Base-by-base conservation (phyloP, 2,888 invertebrate genomes). In the Zaprionus bogoriensis region DNA sequence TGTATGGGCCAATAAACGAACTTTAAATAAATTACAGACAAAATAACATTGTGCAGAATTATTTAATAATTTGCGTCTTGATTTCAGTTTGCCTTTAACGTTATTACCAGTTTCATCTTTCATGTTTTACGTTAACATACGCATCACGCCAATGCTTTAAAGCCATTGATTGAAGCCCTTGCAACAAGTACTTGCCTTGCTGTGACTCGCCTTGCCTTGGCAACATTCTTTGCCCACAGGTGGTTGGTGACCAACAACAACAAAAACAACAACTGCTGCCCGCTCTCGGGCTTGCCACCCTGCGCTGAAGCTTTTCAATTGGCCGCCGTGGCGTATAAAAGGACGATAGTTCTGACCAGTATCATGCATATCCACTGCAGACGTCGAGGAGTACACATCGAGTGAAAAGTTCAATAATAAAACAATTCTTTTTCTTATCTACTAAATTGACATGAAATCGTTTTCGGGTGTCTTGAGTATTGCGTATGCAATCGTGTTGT, bases 271-370 rank as follows among this genome's bases (percentile, higher is more conserved):
- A 67, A 61, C 48, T 28, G 39, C 58, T 63, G 61, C 42, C 38
- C 2, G 48, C 52, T 12, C 55, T 55, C 48, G 36, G 47, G 20
- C 36, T 32, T 64, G 52, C 28, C 14, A 28, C 38, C 22, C 3
- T 19, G 19, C 42, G 50, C 55, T 9, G 12, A 54, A 45, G 44
- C 25, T 20, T 30, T 38, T 17, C 32, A 61, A 38, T 9, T 53
- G 64, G 72, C 64, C 76, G 64, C 64, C 71, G 61, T 67, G 65
- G 67, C 75, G 70, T 90, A 90, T 90, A 90, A 90, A 89, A 90
- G 89, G 87, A 85, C 83, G 62, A 60, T 74, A 39, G 57, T 67
- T 68, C 67, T 51, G 66, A 46, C 67, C 78, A 75, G 74, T 66
- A 87, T 64, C 85, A 87, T 74, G 75, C 90, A 90, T 74, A 88